Conservation (phyloP, 2,797 vertebrate species). For the Liparis tanakae region DNA sequence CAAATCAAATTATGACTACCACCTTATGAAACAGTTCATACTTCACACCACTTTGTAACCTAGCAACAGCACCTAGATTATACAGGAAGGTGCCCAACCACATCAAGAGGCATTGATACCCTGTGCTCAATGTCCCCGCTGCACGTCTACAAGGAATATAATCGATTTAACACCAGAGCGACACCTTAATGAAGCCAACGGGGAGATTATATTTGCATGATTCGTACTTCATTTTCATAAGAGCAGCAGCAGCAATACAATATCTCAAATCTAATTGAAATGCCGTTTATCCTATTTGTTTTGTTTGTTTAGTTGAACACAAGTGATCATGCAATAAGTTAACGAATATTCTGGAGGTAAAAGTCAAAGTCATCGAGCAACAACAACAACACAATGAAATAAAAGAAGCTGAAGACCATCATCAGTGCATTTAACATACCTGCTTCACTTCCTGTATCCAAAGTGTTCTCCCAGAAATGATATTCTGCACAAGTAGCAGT, state of each 20-base stretch:
- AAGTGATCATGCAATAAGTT: neutral
- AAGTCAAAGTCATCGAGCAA: neutral
- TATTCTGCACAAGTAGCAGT: neutral
- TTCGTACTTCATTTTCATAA: neutral
- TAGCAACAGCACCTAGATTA: constrained; percentile 20
- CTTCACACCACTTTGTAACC: neutral
- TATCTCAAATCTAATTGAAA: neutral
- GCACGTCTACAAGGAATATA: constrained; percentile 2
- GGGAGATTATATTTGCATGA: neutral
- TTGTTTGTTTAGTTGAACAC: neutral
- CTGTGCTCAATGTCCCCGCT: constrained; percentile 62
- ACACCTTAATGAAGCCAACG: neutral
- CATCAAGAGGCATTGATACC: constrained; percentile 52
- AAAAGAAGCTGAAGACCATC: neutral
- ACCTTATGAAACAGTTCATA: neutral
- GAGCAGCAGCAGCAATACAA: neutral
- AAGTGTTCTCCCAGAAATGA: neutral
- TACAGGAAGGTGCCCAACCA: constrained; percentile 61
- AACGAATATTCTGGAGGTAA: neutral
- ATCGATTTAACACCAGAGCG: neutral
- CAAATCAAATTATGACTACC: neutral
- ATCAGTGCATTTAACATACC: constrained; percentile 19
- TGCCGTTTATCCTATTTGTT: neutral
- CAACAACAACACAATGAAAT: neutral
- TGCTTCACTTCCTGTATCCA: neutral